phyloP scores from a whole-genome alignment of 1,140 invertebrate genomes.

The Antheraea mylitta region DNA sequence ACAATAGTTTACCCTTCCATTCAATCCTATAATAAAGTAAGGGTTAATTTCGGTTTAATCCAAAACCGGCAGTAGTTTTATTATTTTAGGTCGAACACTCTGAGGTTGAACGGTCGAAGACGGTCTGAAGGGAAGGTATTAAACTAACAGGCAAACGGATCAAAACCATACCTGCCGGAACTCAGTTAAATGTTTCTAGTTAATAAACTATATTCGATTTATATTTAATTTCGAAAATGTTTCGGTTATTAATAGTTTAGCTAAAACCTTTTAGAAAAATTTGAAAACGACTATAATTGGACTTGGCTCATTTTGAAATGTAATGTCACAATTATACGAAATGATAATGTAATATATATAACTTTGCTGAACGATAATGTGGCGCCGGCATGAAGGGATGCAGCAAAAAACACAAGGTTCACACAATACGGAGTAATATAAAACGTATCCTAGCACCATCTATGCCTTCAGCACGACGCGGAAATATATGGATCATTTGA shows the following conservation, averaged over 20 bases:
- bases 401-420: too few relatives aligned
- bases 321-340: too few relatives aligned
- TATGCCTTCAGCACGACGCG: too few relatives aligned
- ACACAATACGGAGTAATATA: too few relatives aligned
- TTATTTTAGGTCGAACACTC: neutral
- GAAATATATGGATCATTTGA: too few relatives aligned
- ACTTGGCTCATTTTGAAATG: too few relatives aligned
- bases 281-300: too few relatives aligned
- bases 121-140: neutral
- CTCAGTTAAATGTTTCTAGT: neutral
- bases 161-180: neutral
- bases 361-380: too few relatives aligned
- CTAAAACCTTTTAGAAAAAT: too few relatives aligned
- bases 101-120: neutral
- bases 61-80: neutral
- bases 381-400: too few relatives aligned
- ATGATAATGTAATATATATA: too few relatives aligned
- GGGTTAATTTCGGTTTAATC: neutral
- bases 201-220: neutral
- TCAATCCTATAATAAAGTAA: neutral
- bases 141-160: slow-evolving; percentile 1
- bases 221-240: neutral
- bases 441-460: too few relatives aligned
- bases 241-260: neutral
- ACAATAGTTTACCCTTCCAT: neutral